These are phyloP conservation scores for Desmodus rotundus DNA, from an alignment of 2,113 vertebrate species.

Conservation along the genomic window DNA sequence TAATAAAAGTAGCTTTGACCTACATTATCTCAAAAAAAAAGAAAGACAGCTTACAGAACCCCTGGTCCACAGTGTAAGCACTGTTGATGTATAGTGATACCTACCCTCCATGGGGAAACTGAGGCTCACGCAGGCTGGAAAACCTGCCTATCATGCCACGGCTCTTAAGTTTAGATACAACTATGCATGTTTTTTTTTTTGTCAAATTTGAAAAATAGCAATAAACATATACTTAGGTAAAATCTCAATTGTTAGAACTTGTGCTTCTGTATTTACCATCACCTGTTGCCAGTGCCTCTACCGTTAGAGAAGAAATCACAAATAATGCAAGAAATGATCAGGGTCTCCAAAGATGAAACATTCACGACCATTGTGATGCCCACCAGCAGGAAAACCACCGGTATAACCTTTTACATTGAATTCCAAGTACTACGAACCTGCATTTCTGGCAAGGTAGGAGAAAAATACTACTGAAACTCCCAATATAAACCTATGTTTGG, in stretches of 20 bases:
- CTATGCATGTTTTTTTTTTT: neutral
- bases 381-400: neutral
- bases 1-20: neutral
- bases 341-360: neutral
- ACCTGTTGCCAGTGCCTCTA: neutral
- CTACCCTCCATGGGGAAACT: neutral
- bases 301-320: neutral
- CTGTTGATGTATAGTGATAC: neutral
- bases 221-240: neutral
- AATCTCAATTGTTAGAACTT: neutral
- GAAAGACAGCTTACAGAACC: neutral
- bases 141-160: neutral
- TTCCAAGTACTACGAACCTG: neutral
- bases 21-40: neutral
- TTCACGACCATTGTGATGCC: neutral
- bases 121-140: neutral
- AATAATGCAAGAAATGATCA: neutral
- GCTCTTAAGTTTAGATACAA: neutral
- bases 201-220: neutral
- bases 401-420: neutral
- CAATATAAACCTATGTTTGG: neutral
- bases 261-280: neutral
- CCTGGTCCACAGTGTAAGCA: neutral
- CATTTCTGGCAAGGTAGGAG: neutral
- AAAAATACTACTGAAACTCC: neutral